Conservation (phyloP, 2,113 vertebrate species). For the Coreoperca whiteheadi region DNA sequence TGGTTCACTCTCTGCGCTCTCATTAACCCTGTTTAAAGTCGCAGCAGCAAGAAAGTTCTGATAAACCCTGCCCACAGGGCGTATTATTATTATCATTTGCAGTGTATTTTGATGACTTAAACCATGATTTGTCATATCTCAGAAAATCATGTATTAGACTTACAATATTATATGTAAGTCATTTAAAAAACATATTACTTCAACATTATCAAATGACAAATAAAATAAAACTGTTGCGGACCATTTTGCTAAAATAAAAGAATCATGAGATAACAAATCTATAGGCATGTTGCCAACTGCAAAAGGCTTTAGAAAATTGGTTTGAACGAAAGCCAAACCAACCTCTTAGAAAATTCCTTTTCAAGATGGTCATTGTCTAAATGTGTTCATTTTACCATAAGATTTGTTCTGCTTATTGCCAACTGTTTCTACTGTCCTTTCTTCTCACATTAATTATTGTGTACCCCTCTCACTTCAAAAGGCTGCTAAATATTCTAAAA, state of each 20-base stretch:
- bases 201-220: background rate
- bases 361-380: constrained; percentile 2
- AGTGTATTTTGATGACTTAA: no score
- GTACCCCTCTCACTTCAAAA: background rate
- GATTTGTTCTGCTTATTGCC: background rate
- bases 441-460: background rate
- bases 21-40: background rate
- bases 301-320: constrained; percentile 18
- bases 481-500: constrained; percentile 27
- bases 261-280: background rate
- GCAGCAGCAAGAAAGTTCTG: background rate
- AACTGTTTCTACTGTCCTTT: background rate
- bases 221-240: background rate
- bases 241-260: background rate
- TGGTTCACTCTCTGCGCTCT: background rate
- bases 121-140: no score
- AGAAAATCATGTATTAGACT: background rate
- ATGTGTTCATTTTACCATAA: background rate
- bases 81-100: no score
- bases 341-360: background rate
- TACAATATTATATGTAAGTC: background rate
- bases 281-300: background rate
- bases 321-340: constrained; percentile 13
- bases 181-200: background rate
- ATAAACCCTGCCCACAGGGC: no score